phyloP scores from a whole-genome alignment of 2,797 vertebrate genomes.

The Micrastur ruficollis region DNA sequence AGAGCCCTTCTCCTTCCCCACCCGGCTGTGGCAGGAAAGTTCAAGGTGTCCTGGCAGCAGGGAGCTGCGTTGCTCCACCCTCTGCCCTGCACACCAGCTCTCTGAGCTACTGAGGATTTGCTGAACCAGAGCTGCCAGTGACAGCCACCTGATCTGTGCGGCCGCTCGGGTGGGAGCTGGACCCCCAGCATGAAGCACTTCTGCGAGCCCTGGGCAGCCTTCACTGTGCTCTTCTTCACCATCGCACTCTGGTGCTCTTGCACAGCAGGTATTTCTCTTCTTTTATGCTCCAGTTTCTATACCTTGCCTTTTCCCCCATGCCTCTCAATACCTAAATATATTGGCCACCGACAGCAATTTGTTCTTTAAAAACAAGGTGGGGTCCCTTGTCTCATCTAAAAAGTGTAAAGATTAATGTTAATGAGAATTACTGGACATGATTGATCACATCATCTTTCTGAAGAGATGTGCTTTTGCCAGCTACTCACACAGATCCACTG shows the following conservation, averaged over 20 bases:
- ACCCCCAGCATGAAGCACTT: neutral
- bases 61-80: conserved; percentile 71
- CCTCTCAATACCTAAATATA: neutral
- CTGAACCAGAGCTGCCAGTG: neutral
- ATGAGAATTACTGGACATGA: neutral
- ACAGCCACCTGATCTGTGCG: neutral
- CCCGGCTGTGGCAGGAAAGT: neutral
- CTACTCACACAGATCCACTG: neutral
- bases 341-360: neutral
- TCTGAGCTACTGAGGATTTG: neutral
- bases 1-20: neutral
- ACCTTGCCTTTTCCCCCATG: neutral
- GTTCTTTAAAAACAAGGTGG: neutral
- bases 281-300: neutral
- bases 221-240: conserved; percentile 16
- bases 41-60: conserved; percentile 42
- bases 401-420: neutral
- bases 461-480: neutral
- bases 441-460: neutral
- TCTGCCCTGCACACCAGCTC: neutral
- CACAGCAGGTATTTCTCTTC: conserved; percentile 62
- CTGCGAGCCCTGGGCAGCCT: neutral
- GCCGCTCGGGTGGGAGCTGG: neutral
- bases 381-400: neutral
- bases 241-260: neutral